phyloP scores from a whole-genome alignment of 2,888 invertebrate genomes.

The Epirrhoe tristata region DNA sequence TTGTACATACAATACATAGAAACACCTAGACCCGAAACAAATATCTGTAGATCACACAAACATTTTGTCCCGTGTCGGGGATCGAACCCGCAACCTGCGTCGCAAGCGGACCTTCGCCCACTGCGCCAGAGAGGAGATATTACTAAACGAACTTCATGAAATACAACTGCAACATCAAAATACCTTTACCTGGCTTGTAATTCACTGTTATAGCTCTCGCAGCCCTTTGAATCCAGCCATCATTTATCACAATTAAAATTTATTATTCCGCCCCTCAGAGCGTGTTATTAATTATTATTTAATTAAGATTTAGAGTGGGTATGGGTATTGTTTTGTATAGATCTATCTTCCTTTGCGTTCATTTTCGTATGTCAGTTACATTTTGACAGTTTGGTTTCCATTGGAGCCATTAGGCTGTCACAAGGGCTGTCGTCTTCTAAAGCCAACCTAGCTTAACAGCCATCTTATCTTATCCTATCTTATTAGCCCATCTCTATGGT shows the following conservation, averaged over 20 bases:
- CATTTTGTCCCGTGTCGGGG: too few species aligned
- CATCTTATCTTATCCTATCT: too few species aligned
- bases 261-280: slow-evolving; percentile 62
- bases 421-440: not conserved
- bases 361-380: slow-evolving; percentile 10
- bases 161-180: slow-evolving; percentile 7
- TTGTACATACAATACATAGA: too few species aligned
- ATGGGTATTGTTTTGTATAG: slow-evolving; percentile 38
- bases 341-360: slow-evolving; percentile 18
- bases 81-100: too few species aligned
- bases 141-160: not conserved
- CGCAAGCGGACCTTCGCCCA: too few species aligned
- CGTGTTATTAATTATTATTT: slow-evolving; percentile 63
- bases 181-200: slow-evolving; percentile 34
- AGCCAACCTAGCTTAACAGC: not conserved
- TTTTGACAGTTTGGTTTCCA: not conserved
- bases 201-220: slow-evolving; percentile 41
- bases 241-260: slow-evolving; percentile 73
- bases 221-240: slow-evolving; percentile 49
- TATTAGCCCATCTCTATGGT: too few species aligned
- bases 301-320: slow-evolving; percentile 56
- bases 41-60: too few species aligned
- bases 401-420: not conserved
- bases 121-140: too few species aligned
- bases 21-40: too few species aligned